Evolutionary conservation across 64 coral and sea anemone genomes (phyloP), one percentile per base, ranked within the genome.

Genomic region (Montipora capricornis): DNA sequence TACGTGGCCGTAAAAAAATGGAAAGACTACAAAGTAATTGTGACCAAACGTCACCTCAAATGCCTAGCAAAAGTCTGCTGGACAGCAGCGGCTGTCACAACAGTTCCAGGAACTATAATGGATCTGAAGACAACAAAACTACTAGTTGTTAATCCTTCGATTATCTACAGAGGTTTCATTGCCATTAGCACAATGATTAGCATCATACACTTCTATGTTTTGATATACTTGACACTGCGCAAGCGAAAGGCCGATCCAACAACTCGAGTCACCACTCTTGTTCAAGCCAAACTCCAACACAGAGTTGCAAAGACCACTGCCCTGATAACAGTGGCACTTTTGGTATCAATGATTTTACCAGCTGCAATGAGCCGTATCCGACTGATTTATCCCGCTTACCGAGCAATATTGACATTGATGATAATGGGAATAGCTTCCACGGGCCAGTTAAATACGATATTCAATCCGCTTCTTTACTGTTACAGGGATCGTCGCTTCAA

Each of bases 401-500:
- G 20, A 5, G 13, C 8, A 10, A 64, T 3, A 44, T 16, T 45
- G 4, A 2, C 9, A 14, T 4, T 82, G 20, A 7, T 44, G 4
- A 6, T 82, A 29, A 22, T 22, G 29, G 8, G 24, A 7, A 45
- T 5, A 4, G 20, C 62, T 1, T 29, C 29, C 29, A 29, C 29
- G 29, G 2, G 0, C 12, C 80, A 45, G 13, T 16, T 82, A 15
- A 82, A 82, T 53, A 45, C 80, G 57, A 4, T 64, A 2, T 13
- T 82, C 12, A 82, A 82, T 82, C 80, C 80, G 3, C 22, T 82
- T 12, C 9, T 82, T 64, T 82, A 82, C 80, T 64, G 80, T 24
- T 82, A 62, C 55, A 82, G 24, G 29, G 57, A 82, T 50, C 80
- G 20, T 11, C 80, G 9, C 10, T 82, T 82, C 6, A 61, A 22